phyloP scores from a whole-genome alignment of 2,797 vertebrate species.

The Tokudaia muenninki region DNA sequence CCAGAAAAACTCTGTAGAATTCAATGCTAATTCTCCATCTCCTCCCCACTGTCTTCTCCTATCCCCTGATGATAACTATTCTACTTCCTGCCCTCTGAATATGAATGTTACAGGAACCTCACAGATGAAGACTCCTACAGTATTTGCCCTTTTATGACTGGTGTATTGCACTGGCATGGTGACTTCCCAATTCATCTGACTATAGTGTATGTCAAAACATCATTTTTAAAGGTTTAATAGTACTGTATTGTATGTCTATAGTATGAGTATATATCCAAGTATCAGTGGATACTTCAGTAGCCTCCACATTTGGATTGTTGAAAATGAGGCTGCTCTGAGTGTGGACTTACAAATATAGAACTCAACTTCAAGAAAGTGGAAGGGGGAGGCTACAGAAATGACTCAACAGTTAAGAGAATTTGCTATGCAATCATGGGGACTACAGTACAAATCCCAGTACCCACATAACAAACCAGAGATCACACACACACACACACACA shows the following conservation, averaged over 20 bases:
- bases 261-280: not conserved
- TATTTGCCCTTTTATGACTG: not conserved
- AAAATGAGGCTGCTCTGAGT: not conserved
- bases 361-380: not conserved
- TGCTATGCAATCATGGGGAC: not conserved
- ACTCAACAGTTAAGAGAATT: not conserved
- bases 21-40: no score
- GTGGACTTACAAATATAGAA: not conserved
- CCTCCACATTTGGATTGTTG: not conserved
- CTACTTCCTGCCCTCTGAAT: not conserved
- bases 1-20: not conserved
- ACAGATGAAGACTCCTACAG: not conserved
- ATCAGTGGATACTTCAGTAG: not conserved
- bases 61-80: no score
- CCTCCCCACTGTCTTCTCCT: not conserved
- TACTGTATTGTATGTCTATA: not conserved
- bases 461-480: not conserved
- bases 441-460: not conserved
- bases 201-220: not conserved
- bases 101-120: not conserved
- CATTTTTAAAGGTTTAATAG: not conserved
- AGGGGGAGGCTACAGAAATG: not conserved
- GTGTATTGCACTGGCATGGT: not conserved
- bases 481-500: not conserved
- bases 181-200: not conserved